Percentiles rank a stretch among this genome's conserved stretches.
phyloP scores from a whole-genome alignment of 2,113 vertebrate genomes.

The Ceratotherium simum region DNA sequence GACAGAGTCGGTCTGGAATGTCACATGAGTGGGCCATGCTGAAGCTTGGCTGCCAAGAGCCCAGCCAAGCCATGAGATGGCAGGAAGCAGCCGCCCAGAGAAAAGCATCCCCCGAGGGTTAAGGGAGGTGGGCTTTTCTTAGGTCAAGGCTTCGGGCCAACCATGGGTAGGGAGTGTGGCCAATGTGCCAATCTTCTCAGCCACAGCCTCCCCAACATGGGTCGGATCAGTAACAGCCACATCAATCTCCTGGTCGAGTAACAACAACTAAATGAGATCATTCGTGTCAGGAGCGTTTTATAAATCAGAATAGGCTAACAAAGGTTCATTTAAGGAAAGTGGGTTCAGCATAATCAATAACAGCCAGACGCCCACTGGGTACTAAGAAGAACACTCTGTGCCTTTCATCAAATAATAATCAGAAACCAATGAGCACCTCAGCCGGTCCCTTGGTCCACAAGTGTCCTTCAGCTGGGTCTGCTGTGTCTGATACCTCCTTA shows the following conservation, averaged over 20 bases:
- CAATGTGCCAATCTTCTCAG: background rate
- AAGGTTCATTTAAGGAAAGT: slow-evolving; percentile 6
- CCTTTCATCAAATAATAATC: background rate
- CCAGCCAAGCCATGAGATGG: background rate
- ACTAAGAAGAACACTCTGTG: background rate
- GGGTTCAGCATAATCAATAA: background rate
- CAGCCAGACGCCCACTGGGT: background rate
- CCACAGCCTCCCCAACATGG: background rate
- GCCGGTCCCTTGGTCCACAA: accelerated
- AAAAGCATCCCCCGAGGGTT: background rate
- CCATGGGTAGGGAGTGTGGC: background rate
- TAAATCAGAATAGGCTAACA: background rate
- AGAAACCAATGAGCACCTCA: accelerated
- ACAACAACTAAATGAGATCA: background rate
- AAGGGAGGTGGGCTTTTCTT: background rate
- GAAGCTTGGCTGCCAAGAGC: background rate
- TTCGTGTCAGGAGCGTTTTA: background rate
- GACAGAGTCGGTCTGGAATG: background rate
- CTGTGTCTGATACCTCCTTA: background rate
- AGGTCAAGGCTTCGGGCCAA: background rate
- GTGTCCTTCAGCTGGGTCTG: background rate
- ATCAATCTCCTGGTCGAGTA: background rate
- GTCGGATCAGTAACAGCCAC: background rate
- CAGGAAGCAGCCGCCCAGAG: background rate
- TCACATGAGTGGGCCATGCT: background rate